A percentile compares a stretch with the other conserved stretches of the same genome.
These are phyloP conservation scores for Hyperoplus immaculatus DNA, from an alignment of 2,797 vertebrate genomes.

Conservation along the genomic window DNA sequence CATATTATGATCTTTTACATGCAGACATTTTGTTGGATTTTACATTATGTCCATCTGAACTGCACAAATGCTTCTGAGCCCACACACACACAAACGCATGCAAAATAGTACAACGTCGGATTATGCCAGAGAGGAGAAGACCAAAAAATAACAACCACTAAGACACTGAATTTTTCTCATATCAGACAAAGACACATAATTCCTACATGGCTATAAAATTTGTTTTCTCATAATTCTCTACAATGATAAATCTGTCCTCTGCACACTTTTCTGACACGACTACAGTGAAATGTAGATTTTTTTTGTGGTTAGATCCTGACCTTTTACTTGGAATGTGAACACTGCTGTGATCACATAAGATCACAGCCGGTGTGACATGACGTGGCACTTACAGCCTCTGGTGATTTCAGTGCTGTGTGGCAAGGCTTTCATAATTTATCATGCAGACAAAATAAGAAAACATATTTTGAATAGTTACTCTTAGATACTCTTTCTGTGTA, in stretches of 20 bases:
- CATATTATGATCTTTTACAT: not conserved
- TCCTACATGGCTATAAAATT: slow-evolving; percentile 6
- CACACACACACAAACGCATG: not conserved
- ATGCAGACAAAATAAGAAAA: slow-evolving; percentile 28
- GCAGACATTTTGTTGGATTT: not conserved
- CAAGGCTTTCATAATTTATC: slow-evolving; percentile 48
- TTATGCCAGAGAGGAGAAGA: not conserved
- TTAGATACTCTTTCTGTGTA: slow-evolving; percentile 12
- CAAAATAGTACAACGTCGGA: not conserved
- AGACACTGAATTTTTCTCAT: slow-evolving; percentile 4
- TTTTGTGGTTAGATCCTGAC: slow-evolving; percentile 47
- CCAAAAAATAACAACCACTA: slow-evolving; percentile 7
- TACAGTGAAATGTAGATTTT: slow-evolving; percentile 16
- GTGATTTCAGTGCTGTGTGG: slow-evolving; percentile 46
- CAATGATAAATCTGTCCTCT: slow-evolving; percentile 7
- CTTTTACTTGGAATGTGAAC: slow-evolving; percentile 60
- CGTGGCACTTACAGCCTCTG: slow-evolving; percentile 60
- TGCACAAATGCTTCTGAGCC: not conserved
- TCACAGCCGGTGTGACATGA: slow-evolving; percentile 63
- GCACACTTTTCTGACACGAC: slow-evolving; percentile 10
- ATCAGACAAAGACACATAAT: slow-evolving; percentile 19
- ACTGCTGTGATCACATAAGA: slow-evolving; percentile 46
- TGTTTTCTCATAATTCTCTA: not conserved
- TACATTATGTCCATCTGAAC: not conserved
- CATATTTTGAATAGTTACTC: slow-evolving; percentile 7